phyloP scores from a whole-genome alignment of 2,888 invertebrate genomes.

The Germaria angustata region DNA sequence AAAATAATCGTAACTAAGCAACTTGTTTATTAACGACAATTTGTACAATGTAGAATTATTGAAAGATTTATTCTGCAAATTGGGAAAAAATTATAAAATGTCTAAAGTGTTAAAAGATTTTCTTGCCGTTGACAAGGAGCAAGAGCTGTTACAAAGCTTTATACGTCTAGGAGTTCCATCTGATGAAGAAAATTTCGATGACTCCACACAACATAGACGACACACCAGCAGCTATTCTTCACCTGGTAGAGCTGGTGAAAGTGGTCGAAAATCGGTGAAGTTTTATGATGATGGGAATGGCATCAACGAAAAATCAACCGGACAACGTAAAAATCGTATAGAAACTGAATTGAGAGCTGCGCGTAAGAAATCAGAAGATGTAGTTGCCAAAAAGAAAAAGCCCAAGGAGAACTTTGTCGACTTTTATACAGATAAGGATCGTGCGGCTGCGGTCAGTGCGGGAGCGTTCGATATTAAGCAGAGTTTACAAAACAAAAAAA shows the following conservation, averaged over 20 bases:
- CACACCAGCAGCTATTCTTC: conserved; percentile 19
- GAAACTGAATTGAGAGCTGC: conserved; percentile 73
- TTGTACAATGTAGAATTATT: too few relatives aligned
- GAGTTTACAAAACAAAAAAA: conserved; percentile 88
- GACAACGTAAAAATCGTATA: conserved; percentile 73
- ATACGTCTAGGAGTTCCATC: conserved; percentile 85
- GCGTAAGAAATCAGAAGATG: conserved; percentile 74
- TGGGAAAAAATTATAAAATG: conserved; percentile 69
- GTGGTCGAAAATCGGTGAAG: conserved; percentile 68
- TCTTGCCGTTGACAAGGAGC: conserved; percentile 85
- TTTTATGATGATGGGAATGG: conserved; percentile 68
- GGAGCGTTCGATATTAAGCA: conserved; percentile 91
- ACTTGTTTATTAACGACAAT: conserved; percentile 29
- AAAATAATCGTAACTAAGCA: conserved; percentile 46
- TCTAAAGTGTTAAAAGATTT: conserved; percentile 82
- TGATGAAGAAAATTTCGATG: conserved; percentile 80
- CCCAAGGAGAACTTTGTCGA: conserved; percentile 83
- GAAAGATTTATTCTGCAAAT: neutral
- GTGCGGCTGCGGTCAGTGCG: conserved; percentile 92
- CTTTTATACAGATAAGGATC: conserved; percentile 93
- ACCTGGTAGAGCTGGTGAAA: conserved; percentile 38
- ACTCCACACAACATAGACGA: conserved; percentile 70
- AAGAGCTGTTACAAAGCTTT: conserved; percentile 90
- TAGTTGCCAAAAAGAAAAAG: conserved; percentile 75
- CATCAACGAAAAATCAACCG: conserved; percentile 50